Conservation (phyloP, 2,113 vertebrate genomes). For the Chaenogobius annularis region DNA sequence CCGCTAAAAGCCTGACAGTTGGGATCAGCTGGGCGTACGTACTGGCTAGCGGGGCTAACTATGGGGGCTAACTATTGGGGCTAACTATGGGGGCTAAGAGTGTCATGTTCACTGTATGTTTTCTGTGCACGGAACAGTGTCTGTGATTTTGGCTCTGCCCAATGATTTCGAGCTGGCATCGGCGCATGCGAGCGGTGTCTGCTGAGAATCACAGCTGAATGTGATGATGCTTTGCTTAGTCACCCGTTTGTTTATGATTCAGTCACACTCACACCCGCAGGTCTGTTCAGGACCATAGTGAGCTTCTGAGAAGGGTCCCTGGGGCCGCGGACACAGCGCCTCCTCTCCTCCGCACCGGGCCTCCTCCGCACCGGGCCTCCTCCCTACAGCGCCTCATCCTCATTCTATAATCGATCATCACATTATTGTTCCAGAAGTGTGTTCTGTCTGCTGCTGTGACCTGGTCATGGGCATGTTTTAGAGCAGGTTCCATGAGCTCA, state of each 20-base stretch:
- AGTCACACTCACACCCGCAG: background rate
- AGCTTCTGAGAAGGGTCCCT: background rate
- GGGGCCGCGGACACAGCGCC: too few species aligned
- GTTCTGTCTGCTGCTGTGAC: too few species aligned
- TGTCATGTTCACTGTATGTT: background rate
- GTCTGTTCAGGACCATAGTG: background rate
- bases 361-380: background rate
- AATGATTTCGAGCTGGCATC: background rate
- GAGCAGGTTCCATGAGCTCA: too few species aligned
- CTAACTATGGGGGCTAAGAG: background rate
- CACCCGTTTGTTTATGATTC: background rate
- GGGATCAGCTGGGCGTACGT: background rate
- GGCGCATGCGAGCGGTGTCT: background rate
- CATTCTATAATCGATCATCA: background rate
- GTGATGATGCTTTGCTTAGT: constrained; percentile 6
- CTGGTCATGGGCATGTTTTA: too few species aligned
- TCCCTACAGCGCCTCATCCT: background rate
- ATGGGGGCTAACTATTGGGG: background rate
- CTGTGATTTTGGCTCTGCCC: background rate
- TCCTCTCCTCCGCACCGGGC: background rate
- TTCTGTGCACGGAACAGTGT: background rate
- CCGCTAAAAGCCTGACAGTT: background rate
- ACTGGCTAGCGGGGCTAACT: background rate
- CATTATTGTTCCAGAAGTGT: too few species aligned
- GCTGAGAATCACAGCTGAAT: background rate